A percentile compares a stretch with the other conserved stretches of the same genome.
Conservation (phyloP, 2,797 vertebrate genomes). For the Notoglanidium macrostoma region DNA sequence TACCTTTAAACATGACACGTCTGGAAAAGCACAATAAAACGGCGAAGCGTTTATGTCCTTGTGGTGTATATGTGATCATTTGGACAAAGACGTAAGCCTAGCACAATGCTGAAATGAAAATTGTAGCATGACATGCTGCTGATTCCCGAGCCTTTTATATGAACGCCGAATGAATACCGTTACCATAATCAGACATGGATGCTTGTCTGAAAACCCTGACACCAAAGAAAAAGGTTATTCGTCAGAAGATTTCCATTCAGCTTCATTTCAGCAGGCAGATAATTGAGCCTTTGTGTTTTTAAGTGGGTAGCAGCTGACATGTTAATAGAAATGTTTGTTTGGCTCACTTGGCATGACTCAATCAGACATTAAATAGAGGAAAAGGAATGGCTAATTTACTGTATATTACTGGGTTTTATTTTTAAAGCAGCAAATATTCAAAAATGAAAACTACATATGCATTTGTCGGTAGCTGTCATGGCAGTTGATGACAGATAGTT, state of each 20-base stretch:
- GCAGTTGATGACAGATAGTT: neutral
- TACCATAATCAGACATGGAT: neutral
- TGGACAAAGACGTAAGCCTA: neutral
- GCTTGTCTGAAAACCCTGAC: neutral
- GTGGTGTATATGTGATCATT: neutral
- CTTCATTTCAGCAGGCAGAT: constrained; percentile 22
- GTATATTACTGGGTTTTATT: neutral
- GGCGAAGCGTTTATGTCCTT: neutral
- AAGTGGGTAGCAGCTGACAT: constrained; percentile 38
- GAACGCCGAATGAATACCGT: neutral
- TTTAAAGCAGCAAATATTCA: constrained; percentile 1
- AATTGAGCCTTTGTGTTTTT: constrained; percentile 48
- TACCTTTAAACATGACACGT: neutral
- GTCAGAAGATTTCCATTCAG: constrained; percentile 13
- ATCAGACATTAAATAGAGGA: constrained; percentile 19
- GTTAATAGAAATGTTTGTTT: constrained; percentile 50
- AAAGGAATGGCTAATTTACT: constrained; percentile 30
- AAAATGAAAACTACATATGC: neutral
- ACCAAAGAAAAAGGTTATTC: constrained; percentile 15
- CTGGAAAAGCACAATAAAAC: neutral
- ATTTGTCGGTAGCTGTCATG: constrained; percentile 6
- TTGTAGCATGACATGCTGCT: neutral
- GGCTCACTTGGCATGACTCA: constrained; percentile 30
- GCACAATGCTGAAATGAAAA: neutral
- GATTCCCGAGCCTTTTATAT: neutral